Evolutionary conservation across 1,140 invertebrate species (phyloP).

Genomic region (Calycopis cecrops): DNA sequence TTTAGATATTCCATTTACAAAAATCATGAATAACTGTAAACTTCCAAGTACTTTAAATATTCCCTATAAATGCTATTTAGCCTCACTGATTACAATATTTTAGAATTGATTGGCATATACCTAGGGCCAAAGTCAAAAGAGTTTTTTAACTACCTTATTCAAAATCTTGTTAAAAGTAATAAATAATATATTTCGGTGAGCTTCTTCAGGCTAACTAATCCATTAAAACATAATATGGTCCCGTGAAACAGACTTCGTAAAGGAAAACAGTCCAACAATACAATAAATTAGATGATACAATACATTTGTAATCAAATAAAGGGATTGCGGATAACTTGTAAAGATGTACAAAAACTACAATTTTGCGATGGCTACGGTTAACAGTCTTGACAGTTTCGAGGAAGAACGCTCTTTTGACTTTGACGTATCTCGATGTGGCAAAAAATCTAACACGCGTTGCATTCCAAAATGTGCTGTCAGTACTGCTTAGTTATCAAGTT

Average conservation of each 20-base stretch:
- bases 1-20: no score
- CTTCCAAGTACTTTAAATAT: not conserved
- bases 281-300: slow-evolving; percentile 11
- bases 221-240: slow-evolving; percentile 16
- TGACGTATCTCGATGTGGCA: slow-evolving; percentile 15
- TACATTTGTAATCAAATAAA: slow-evolving; percentile 1
- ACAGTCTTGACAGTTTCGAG: slow-evolving; percentile 19
- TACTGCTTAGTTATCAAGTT: no score
- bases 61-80: slow-evolving; percentile 10
- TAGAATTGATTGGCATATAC: slow-evolving; percentile 10
- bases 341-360: slow-evolving; percentile 19
- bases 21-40: no score
- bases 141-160: slow-evolving; percentile 21
- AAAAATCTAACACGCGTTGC: not conserved
- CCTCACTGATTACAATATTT: slow-evolving; percentile 5
- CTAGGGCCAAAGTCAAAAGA: slow-evolving; percentile 27
- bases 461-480: no score
- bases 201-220: slow-evolving; percentile 8
- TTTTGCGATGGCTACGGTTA: slow-evolving; percentile 14
- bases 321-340: slow-evolving; percentile 4
- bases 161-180: slow-evolving; percentile 9
- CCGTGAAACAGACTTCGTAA: slow-evolving; percentile 20
- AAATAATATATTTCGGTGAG: slow-evolving; percentile 13
- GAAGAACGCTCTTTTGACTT: slow-evolving; percentile 18
- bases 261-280: slow-evolving; percentile 9